Percentiles rank a stretch among this genome's conserved stretches.
phyloP scores from a whole-genome alignment of 2,888 invertebrate genomes.

The Ypsolopha sequella region DNA sequence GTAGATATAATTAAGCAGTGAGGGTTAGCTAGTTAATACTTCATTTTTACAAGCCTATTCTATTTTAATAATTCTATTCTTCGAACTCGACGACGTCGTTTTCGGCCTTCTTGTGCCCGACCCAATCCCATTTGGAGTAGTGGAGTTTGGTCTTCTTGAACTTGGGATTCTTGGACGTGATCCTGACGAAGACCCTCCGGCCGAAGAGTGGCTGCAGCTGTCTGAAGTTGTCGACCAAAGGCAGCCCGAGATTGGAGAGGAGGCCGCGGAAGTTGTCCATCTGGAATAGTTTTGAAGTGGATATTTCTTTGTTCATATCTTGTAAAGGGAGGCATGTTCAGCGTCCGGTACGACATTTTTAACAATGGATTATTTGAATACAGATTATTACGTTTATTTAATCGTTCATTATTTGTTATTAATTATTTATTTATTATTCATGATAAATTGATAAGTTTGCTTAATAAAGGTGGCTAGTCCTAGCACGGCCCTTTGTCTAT shows the following conservation, averaged over 20 bases:
- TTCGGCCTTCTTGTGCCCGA: conserved; percentile 63
- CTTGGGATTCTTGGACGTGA: conserved; percentile 67
- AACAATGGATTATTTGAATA: too few relatives aligned
- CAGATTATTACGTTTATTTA: too few relatives aligned
- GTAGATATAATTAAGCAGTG: too few relatives aligned
- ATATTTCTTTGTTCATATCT: neutral
- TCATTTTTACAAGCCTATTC: neutral
- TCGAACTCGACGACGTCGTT: conserved; percentile 60
- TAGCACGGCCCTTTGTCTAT: too few relatives aligned
- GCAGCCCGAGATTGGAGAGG: conserved; percentile 72
- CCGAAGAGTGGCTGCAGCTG: conserved; percentile 76
- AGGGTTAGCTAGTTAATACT: neutral
- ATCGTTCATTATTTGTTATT: too few relatives aligned
- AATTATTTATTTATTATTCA: too few relatives aligned
- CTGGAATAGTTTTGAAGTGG: conserved; percentile 31
- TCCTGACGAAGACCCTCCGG: conserved; percentile 75
- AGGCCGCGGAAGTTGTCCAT: conserved; percentile 75
- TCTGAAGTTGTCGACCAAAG: conserved; percentile 79
- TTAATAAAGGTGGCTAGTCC: too few relatives aligned
- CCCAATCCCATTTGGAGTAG: conserved; percentile 76
- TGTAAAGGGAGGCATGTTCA: too few relatives aligned
- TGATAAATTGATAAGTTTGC: too few relatives aligned
- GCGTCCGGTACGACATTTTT: too few relatives aligned
- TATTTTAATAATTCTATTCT: conserved; percentile 29
- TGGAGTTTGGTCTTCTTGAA: conserved; percentile 71